A percentile compares a stretch with the other conserved stretches of the same genome.
These are phyloP conservation scores for Pseudolaguvia tuberculata DNA, from an alignment of 2,113 vertebrate genomes.

Conservation along the genomic window DNA sequence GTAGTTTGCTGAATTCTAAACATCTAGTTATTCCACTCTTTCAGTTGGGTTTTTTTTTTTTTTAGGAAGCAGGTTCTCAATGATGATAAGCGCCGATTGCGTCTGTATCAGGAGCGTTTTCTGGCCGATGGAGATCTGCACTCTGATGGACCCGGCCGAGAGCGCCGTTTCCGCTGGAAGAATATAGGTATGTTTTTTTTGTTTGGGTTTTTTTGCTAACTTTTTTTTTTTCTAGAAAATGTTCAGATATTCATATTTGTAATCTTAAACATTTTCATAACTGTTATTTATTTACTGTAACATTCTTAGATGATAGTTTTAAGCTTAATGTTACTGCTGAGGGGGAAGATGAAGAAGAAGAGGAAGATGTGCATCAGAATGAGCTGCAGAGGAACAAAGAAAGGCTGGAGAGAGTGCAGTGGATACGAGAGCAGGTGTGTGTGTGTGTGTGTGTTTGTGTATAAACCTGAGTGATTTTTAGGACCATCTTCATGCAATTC, in stretches of 20 bases:
- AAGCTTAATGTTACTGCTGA: constrained; percentile 66
- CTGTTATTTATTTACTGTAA: too few relatives aligned
- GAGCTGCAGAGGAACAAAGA: constrained; percentile 86
- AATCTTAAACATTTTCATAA: too few relatives aligned
- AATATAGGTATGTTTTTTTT: constrained; percentile 75
- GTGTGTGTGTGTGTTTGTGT: neutral
- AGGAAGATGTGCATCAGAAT: constrained; percentile 76
- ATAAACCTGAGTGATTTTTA: neutral
- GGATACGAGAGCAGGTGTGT: constrained; percentile 88
- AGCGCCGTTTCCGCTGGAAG: constrained; percentile 90
- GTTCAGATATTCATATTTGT: too few relatives aligned
- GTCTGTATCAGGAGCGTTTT: constrained; percentile 89
- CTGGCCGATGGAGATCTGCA: constrained; percentile 91
- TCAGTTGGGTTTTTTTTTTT: neutral
- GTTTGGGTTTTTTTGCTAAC: too few relatives aligned
- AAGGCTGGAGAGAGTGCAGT: constrained; percentile 87
- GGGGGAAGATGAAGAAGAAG: constrained; percentile 73
- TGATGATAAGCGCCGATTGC: constrained; percentile 85
- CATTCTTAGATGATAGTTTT: constrained; percentile 60
- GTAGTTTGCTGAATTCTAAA: neutral
- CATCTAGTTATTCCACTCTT: neutral
- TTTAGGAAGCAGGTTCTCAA: constrained; percentile 89
- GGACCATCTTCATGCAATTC: neutral
- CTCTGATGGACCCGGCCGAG: constrained; percentile 87
- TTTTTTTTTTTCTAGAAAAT: too few relatives aligned